Percentiles rank a stretch among this genome's conserved stretches.
Evolutionary conservation across 2,888 invertebrate species (phyloP).

Genomic region (Junonia oenone): DNA sequence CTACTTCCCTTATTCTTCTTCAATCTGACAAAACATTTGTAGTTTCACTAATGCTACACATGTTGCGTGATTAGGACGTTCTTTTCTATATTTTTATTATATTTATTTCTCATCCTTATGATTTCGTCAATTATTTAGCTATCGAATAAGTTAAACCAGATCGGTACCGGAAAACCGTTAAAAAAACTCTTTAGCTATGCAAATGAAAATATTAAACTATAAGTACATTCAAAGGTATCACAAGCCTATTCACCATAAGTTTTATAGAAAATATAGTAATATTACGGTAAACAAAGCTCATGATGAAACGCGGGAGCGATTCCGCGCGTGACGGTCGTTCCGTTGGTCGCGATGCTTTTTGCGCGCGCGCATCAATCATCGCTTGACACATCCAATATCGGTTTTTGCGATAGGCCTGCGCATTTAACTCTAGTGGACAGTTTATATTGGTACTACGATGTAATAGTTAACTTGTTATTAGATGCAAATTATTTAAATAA

Average conservation of each 20-base stretch:
- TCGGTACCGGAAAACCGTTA: too few species aligned
- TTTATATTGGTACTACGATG: constrained; percentile 20
- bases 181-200: too few species aligned
- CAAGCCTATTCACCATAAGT: background rate
- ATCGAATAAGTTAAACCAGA: too few species aligned
- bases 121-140: too few species aligned
- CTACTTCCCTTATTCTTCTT: too few species aligned
- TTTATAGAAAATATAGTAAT: constrained; percentile 12
- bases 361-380: constrained; percentile 69
- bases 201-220: too few species aligned
- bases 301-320: constrained; percentile 39
- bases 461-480: constrained; percentile 15
- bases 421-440: constrained; percentile 31
- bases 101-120: too few species aligned
- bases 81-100: too few species aligned
- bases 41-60: too few species aligned
- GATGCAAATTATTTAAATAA: background rate
- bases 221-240: too few species aligned
- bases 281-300: constrained; percentile 33
- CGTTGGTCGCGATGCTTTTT: constrained; percentile 66
- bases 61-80: too few species aligned
- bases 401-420: constrained; percentile 54
- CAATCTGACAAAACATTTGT: too few species aligned
- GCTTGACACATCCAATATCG: constrained; percentile 77
- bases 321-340: constrained; percentile 54